These are phyloP conservation scores for Corvus hawaiiensis DNA, from an alignment of 2,113 vertebrate genomes.

Conservation along the genomic window DNA sequence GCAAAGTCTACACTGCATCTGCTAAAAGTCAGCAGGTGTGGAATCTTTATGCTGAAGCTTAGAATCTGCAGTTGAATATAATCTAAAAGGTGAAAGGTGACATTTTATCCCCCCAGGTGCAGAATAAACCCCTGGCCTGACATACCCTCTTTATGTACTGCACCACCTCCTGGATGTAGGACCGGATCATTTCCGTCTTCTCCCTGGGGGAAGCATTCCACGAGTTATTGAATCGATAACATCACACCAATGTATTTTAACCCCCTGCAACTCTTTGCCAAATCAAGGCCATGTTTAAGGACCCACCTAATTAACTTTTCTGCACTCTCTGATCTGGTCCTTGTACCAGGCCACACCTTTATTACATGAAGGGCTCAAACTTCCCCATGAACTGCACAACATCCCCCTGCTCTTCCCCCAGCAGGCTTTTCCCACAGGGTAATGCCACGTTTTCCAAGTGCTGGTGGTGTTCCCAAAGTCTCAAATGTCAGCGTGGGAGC, in stretches of 20 bases:
- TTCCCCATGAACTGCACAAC: not conserved
- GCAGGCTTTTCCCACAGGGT: not conserved
- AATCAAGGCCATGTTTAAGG: not conserved
- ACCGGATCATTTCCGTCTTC: conserved; percentile 96
- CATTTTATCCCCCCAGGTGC: not conserved
- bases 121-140: not conserved
- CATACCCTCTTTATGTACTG: conserved; percentile 94
- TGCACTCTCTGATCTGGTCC: not conserved
- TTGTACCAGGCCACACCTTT: not conserved
- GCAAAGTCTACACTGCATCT: not conserved
- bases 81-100: not conserved
- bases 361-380: fast-evolving
- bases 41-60: not conserved
- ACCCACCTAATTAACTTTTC: not conserved
- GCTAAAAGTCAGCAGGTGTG: not conserved
- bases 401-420: not conserved
- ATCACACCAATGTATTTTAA: fast-evolving
- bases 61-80: not conserved
- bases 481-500: not conserved
- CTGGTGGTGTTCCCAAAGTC: not conserved
- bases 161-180: conserved; percentile 95
- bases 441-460: not conserved
- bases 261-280: not conserved
- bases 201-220: conserved; percentile 74
- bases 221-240: not conserved